Percentiles rank a stretch among this genome's conserved stretches.
Conservation (phyloP, 1,140 invertebrate species). For the Drosophila nigrodunni region DNA sequence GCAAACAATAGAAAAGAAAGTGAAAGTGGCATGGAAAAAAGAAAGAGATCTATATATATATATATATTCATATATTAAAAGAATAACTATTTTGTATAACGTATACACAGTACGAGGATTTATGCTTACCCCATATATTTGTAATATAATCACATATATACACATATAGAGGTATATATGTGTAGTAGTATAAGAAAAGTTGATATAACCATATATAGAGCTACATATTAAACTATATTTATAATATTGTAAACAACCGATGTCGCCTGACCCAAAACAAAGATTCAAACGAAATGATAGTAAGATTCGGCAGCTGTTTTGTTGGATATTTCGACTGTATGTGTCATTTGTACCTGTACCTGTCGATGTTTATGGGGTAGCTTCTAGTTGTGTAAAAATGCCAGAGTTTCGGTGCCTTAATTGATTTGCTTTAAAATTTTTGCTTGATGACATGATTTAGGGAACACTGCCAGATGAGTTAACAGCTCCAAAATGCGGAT, state of each 20-base stretch:
- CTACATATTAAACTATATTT: conserved; percentile 19
- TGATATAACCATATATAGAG: conserved; percentile 31
- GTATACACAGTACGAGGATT: conserved; percentile 5
- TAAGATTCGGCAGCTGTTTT: conserved; percentile 7
- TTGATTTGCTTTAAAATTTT: conserved; percentile 53
- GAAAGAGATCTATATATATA: background rate
- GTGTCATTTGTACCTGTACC: conserved; percentile 43
- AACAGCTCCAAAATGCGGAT: background rate
- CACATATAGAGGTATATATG: background rate
- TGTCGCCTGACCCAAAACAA: conserved; percentile 20
- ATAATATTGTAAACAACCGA: conserved; percentile 18
- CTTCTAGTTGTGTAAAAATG: conserved; percentile 15
- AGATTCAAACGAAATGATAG: conserved; percentile 3
- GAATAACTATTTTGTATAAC: conserved; percentile 9
- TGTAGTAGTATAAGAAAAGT: conserved; percentile 20
- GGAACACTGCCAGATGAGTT: conserved; percentile 12
- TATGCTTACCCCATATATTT: conserved; percentile 12
- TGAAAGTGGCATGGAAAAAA: background rate
- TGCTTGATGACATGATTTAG: conserved; percentile 31
- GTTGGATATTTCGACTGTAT: conserved; percentile 18
- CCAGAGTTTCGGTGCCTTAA: conserved; percentile 74
- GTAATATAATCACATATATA: conserved; percentile 6
- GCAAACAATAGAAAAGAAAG: background rate
- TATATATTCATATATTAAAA: background rate
- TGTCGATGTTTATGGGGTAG: conserved; percentile 22